Evolutionary conservation across 2,113 vertebrate species (phyloP).

Genomic region (Circaetus gallicus): DNA sequence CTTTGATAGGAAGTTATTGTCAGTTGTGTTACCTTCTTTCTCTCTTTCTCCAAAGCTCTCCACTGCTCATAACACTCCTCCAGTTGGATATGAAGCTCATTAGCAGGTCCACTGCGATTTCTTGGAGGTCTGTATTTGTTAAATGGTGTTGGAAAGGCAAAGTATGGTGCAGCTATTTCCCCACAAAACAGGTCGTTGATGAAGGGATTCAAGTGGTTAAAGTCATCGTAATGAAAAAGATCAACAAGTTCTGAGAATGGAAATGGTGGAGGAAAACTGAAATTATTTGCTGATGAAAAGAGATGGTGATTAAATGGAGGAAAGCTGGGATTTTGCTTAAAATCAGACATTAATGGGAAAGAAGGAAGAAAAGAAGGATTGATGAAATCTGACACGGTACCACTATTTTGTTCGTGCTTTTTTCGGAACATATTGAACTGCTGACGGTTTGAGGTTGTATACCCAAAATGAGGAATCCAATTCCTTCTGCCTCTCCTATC

Average conservation of each 20-base stretch:
- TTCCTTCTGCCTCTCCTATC: not conserved
- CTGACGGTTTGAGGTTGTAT: not conserved
- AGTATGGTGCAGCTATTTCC: constrained; percentile 47
- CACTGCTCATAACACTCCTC: constrained; percentile 83
- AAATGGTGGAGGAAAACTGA: constrained; percentile 10
- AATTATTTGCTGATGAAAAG: constrained; percentile 1
- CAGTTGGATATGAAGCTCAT: constrained; percentile 71
- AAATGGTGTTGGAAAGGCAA: constrained; percentile 32
- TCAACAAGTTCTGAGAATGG: constrained; percentile 54
- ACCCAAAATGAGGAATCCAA: constrained; percentile 3
- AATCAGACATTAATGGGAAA: constrained; percentile 5
- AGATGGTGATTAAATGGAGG: not conserved
- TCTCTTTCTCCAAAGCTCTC: constrained; percentile 79
- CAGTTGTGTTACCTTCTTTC: constrained; percentile 74
- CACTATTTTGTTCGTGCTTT: not conserved
- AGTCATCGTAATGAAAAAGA: constrained; percentile 50
- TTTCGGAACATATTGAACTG: not conserved
- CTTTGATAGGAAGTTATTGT: not conserved
- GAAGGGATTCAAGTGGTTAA: constrained; percentile 59
- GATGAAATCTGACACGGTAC: constrained; percentile 47
- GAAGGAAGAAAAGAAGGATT: constrained; percentile 52
- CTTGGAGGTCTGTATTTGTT: constrained; percentile 37
- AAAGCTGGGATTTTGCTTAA: constrained; percentile 44
- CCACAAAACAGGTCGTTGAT: constrained; percentile 48
- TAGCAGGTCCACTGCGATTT: constrained; percentile 63